Conservation (phyloP, 1,140 invertebrate genomes). For the Lasioglossum albipes region DNA sequence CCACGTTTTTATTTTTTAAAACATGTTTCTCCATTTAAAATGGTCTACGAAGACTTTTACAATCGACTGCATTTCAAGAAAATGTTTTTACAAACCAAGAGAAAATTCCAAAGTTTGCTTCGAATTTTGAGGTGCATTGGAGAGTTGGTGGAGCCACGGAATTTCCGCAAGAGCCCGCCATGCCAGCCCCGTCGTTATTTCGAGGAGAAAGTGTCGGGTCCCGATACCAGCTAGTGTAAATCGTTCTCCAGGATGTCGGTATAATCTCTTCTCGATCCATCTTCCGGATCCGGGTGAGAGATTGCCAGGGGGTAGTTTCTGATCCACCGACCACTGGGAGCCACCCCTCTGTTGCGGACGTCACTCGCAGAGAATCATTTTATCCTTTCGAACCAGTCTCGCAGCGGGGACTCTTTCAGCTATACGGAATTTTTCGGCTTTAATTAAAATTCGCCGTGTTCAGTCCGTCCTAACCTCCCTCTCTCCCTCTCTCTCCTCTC, state of each 20-base stretch:
- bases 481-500: neutral
- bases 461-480: neutral
- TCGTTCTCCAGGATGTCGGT: neutral
- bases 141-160: too few species aligned
- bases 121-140: too few species aligned
- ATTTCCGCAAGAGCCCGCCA: too few species aligned
- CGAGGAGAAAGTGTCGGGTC: too few species aligned
- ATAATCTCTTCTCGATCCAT: neutral
- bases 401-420: neutral
- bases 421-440: neutral
- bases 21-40: too few species aligned
- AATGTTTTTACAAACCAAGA: too few species aligned
- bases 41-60: too few species aligned
- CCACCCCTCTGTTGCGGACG: neutral
- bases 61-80: too few species aligned
- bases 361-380: slow-evolving; percentile 2
- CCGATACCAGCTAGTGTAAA: neutral
- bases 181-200: too few species aligned
- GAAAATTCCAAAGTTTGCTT: too few species aligned
- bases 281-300: neutral
- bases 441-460: neutral
- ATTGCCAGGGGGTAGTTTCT: neutral
- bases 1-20: too few species aligned
- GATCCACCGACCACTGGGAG: neutral
- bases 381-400: neutral